Base-by-base conservation (phyloP, 2,888 invertebrate species). In the Apamea sordens region DNA sequence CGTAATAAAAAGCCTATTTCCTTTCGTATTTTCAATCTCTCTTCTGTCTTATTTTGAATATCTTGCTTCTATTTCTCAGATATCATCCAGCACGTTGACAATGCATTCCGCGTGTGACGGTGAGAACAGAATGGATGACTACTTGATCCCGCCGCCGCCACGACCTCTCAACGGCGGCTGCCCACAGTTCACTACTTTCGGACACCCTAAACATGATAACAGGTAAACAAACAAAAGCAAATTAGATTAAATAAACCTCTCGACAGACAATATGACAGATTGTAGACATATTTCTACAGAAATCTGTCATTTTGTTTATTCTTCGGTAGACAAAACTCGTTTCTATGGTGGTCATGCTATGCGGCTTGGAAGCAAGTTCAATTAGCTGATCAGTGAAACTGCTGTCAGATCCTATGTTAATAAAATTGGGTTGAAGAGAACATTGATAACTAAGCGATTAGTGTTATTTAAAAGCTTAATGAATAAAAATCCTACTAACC, bases 121-220 rank as follows among this genome's bases (percentile, higher is more conserved):
- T 64, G 96, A 96, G 50, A 92, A 92, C 84, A 90, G 95, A 41
- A 95, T 97, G 92, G 97, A 97, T 73, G 97, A 97, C 91, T 97
- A 97, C 90, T 92, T 97, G 89, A 96, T 98, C 65, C 98, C 98
- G 59, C 98, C 98, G 44, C 97, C 97, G n/a, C 97, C 98, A 28
- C 95, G 97, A 59, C 97, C 97, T 5, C 94, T 97, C 74, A 95
- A 94, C 88, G 95, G 94, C 88, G 95, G 94, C 68, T 92, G 94
- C 67, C 94, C 96, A 8, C 96, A 96, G 89, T 96, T 97, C 90
- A 96, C 96, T 73, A 96, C 96, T 21, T 97, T 97, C 79, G 96
- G 97, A 80, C 97, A 97, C 86, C 96, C 97, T 47, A 95, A 96
- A 88, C 94, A 93, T 84, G 96, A 97, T 8, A 92, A 89, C 77